Conservation (phyloP, 1,140 invertebrate genomes). For the Eriocheir sinensis region DNA sequence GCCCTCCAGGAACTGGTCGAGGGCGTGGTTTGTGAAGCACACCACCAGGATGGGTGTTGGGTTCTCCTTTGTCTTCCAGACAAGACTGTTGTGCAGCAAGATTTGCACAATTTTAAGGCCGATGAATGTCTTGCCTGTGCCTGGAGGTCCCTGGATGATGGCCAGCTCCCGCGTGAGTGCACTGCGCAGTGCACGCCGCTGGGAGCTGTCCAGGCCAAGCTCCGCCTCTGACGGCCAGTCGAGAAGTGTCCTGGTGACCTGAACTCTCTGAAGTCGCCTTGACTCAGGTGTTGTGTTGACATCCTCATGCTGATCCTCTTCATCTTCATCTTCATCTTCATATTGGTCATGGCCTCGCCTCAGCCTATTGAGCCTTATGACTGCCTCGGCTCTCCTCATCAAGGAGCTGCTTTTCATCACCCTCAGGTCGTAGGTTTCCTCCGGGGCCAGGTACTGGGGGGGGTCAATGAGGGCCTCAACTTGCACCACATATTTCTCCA, state of each 20-base stretch:
- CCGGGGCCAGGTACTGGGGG: constrained; percentile 66
- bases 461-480: constrained; percentile 62
- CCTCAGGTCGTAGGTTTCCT: constrained; percentile 68
- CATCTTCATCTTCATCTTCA: constrained; percentile 68
- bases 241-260: constrained; percentile 78
- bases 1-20: constrained; percentile 94
- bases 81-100: constrained; percentile 84
- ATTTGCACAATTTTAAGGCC: constrained; percentile 86
- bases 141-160: constrained; percentile 90
- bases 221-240: constrained; percentile 55
- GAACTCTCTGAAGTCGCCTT: constrained; percentile 80
- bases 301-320: constrained; percentile 70
- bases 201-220: constrained; percentile 81
- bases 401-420: constrained; percentile 37
- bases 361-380: not conserved
- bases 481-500: constrained; percentile 80
- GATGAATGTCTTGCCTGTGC: constrained; percentile 91
- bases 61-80: constrained; percentile 63
- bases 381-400: constrained; percentile 69
- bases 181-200: constrained; percentile 82
- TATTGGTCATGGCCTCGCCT: not conserved
- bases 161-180: constrained; percentile 83
- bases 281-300: not conserved
- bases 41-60: constrained; percentile 88
- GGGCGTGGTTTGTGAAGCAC: constrained; percentile 93